Conservation (phyloP, 2,113 vertebrate species). For the Maccullochella peelii region DNA sequence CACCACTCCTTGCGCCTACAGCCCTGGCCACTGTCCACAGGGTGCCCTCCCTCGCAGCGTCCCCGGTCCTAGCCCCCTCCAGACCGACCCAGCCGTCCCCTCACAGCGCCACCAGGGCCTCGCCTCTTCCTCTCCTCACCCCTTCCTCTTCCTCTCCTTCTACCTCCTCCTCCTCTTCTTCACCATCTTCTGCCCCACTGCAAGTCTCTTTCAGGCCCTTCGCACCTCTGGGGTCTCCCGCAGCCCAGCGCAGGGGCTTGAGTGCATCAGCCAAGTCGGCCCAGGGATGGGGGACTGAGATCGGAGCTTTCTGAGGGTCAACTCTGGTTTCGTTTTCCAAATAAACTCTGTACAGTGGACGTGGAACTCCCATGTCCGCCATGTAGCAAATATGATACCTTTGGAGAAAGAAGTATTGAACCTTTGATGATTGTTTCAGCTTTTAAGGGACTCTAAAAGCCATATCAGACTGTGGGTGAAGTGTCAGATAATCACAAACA, state of each 20-base stretch:
- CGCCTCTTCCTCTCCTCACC: conserved; percentile 76
- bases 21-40: conserved; percentile 76
- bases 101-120: conserved; percentile 79
- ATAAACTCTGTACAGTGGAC: conserved; percentile 52
- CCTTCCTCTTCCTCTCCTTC: conserved; percentile 69
- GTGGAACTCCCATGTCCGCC: conserved; percentile 39
- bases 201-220: conserved; percentile 85
- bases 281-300: conserved; percentile 90
- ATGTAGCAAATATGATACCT: conserved; percentile 46
- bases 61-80: conserved; percentile 56
- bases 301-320: conserved; percentile 90
- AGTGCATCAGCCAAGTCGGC: conserved; percentile 80
- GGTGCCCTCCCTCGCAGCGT: conserved; percentile 72
- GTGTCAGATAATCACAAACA: conserved; percentile 54
- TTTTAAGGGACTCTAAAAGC: conserved; percentile 71
- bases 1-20: conserved; percentile 74
- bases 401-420: conserved; percentile 41
- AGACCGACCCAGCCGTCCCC: conserved; percentile 80
- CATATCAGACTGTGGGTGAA: conserved; percentile 66
- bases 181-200: conserved; percentile 60
- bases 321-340: conserved; percentile 28
- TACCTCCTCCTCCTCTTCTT: conserved; percentile 66
- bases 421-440: conserved; percentile 45
- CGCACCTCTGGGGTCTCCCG: conserved; percentile 78
- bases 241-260: conserved; percentile 77